These are phyloP conservation scores for Pseudomugil tenellus DNA, from an alignment of 2,797 vertebrate species.

Conservation along the genomic window DNA sequence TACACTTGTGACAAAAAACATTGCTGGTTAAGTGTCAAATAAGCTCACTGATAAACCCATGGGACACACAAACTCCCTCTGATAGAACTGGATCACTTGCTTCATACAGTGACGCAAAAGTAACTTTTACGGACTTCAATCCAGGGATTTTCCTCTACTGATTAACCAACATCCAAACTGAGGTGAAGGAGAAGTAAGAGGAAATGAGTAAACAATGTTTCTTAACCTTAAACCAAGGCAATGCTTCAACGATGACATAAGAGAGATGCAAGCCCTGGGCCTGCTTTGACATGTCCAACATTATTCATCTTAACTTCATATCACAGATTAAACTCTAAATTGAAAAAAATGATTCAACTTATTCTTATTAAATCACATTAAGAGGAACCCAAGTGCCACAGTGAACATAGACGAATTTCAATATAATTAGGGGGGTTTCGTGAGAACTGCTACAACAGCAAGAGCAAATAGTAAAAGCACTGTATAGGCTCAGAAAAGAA, in stretches of 20 bases:
- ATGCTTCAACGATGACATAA: constrained; percentile 17
- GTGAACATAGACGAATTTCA: not conserved
- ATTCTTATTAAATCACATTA: not conserved
- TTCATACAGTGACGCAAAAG: constrained; percentile 2
- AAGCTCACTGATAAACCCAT: constrained; percentile 13
- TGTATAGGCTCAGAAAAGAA: not conserved
- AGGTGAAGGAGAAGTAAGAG: constrained; percentile 16
- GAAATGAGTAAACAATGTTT: constrained; percentile 33
- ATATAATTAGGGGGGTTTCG: not conserved
- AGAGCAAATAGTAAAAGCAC: not conserved
- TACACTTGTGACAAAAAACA: not conserved
- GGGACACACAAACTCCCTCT: constrained; percentile 11
- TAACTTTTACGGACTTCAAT: constrained; percentile 5
- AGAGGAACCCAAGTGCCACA: not conserved
- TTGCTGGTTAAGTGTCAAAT: constrained; percentile 5
- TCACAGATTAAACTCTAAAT: not conserved
- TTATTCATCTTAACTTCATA: constrained; percentile 7
- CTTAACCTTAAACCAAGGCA: constrained; percentile 25
- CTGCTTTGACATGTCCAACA: constrained; percentile 49
- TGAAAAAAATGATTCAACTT: not conserved
- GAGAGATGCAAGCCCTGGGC: not conserved
- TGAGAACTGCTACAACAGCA: not conserved
- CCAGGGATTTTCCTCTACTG: constrained; percentile 5
- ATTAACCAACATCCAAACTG: constrained; percentile 22
- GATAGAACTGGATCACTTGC: constrained; percentile 50